Evolutionary conservation across 2,797 vertebrate species (phyloP).

Genomic region (Eulemur rubriventer): DNA sequence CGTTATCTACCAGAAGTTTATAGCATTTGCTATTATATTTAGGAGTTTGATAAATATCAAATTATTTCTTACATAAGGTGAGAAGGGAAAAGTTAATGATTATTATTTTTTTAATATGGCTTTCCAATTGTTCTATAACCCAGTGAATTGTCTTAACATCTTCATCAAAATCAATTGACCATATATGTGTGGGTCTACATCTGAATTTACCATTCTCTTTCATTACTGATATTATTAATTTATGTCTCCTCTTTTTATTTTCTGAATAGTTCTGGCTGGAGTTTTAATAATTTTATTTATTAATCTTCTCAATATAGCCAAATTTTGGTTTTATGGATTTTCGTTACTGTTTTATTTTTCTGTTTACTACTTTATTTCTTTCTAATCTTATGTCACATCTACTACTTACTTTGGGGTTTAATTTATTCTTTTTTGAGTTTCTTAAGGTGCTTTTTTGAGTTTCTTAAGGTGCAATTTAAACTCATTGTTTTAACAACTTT

Average conservation of each 20-base stretch:
- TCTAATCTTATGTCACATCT: neutral
- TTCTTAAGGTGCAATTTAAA: neutral
- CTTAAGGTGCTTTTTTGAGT: neutral
- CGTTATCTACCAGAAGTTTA: neutral
- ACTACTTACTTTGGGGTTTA: neutral
- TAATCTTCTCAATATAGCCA: neutral
- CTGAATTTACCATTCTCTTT: neutral
- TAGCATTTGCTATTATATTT: neutral
- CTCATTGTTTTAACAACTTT: neutral
- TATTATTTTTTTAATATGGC: neutral
- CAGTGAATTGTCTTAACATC: neutral
- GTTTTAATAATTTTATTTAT: neutral
- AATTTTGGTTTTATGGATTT: neutral
- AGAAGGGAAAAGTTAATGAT: neutral
- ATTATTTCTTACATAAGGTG: neutral
- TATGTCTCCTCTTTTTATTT: neutral
- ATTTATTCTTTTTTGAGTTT: neutral
- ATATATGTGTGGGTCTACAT: neutral
- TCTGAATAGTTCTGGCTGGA: neutral
- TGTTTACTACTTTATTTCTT: neutral
- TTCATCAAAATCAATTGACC: neutral
- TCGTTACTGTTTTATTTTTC: neutral
- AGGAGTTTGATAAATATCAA: neutral
- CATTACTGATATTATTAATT: neutral
- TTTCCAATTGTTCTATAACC: neutral